Evolutionary conservation across 2,888 invertebrate genomes (phyloP).

Genomic region (Allygus modestus): DNA sequence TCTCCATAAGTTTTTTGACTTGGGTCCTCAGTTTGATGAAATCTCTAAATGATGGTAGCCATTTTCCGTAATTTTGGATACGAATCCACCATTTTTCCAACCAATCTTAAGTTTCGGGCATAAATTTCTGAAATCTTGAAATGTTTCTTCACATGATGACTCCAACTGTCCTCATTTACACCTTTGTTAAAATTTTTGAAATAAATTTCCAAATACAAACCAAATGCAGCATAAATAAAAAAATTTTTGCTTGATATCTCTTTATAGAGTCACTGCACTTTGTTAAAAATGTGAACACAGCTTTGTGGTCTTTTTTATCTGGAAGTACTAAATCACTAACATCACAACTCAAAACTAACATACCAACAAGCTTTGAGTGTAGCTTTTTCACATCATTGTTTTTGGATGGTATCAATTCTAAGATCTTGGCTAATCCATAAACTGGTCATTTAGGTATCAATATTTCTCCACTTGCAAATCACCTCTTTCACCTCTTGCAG

Average conservation of each 20-base stretch:
- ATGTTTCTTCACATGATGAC: not conserved
- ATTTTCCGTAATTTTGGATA: not conserved
- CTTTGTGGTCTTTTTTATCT: too few relatives aligned
- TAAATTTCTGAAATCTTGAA: not conserved
- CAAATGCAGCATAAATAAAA: not conserved
- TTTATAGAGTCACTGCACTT: not conserved
- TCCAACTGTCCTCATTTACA: not conserved
- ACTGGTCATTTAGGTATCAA: too few relatives aligned
- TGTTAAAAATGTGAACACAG: too few relatives aligned
- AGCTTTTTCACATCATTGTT: too few relatives aligned
- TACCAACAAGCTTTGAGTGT: too few relatives aligned
- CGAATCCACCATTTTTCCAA: not conserved
- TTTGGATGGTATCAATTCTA: too few relatives aligned
- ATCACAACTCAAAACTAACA: too few relatives aligned
- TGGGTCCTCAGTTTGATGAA: not conserved
- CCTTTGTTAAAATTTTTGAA: not conserved
- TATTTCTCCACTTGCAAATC: too few relatives aligned
- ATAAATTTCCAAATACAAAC: not conserved
- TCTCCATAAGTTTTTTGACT: not conserved
- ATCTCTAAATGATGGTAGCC: not conserved
- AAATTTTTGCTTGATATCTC: not conserved
- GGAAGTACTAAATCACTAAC: too few relatives aligned
- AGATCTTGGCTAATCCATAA: too few relatives aligned
- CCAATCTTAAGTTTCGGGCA: not conserved
- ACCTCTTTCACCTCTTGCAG: too few relatives aligned